phyloP scores from a whole-genome alignment of 2,888 invertebrate genomes.

The Pogonocherus hispidulus region DNA sequence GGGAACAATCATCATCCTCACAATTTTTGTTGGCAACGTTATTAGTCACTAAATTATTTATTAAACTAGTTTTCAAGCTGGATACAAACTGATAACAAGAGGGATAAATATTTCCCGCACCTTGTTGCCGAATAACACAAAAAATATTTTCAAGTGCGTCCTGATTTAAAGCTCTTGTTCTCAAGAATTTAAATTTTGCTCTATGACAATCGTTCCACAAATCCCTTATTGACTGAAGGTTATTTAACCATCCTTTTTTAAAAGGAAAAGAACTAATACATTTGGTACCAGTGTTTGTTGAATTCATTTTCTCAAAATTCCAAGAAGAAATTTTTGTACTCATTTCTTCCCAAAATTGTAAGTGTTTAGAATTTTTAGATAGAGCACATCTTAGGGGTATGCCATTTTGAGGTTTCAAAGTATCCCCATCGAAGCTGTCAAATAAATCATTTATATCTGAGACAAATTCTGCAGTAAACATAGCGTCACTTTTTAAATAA shows the following conservation, averaged over 20 bases:
- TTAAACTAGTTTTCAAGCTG: constrained; percentile 7
- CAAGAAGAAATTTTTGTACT: constrained; percentile 18
- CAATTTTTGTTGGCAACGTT: background rate
- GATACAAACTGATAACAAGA: constrained; percentile 25
- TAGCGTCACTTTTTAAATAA: constrained; percentile 29
- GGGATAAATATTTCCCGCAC: constrained; percentile 11
- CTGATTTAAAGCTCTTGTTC: constrained; percentile 31
- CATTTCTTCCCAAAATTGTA: constrained; percentile 29
- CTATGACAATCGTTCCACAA: constrained; percentile 17
- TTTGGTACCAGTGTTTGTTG: background rate
- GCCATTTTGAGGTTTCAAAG: background rate
- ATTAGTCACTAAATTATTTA: constrained; percentile 7
- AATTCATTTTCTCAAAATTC: constrained; percentile 32
- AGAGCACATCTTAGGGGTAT: constrained; percentile 30
- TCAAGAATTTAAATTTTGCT: constrained; percentile 29
- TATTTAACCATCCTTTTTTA: constrained; percentile 24
- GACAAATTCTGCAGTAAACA: constrained; percentile 43
- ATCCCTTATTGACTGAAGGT: constrained; percentile 8
- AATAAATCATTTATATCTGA: constrained; percentile 34
- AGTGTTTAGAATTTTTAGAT: constrained; percentile 23
- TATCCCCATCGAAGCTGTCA: constrained; percentile 35
- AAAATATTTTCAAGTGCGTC: constrained; percentile 38
- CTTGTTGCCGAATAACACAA: constrained; percentile 12
- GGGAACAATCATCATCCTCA: background rate
- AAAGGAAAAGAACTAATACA: constrained; percentile 25